Conservation (phyloP, 2,888 invertebrate species). For the Synergus laeviventris region DNA sequence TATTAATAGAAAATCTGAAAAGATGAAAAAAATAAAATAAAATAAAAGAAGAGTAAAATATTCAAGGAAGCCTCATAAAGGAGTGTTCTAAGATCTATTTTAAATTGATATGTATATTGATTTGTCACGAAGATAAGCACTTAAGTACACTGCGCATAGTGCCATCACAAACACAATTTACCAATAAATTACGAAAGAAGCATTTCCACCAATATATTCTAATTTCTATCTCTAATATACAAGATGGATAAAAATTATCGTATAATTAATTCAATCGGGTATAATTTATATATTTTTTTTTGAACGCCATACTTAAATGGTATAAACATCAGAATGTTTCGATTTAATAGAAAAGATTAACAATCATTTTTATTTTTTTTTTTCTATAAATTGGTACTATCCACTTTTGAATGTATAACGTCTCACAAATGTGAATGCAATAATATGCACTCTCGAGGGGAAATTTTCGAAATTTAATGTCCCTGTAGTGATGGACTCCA, state of each 20-base stretch:
- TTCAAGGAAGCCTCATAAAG: background rate
- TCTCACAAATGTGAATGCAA: background rate
- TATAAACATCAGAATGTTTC: background rate
- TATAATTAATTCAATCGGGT: background rate
- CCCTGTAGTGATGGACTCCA: background rate
- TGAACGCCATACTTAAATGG: slow-evolving; percentile 8
- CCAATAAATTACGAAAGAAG: background rate
- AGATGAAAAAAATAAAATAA: background rate
- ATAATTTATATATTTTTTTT: background rate
- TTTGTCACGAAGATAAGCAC: slow-evolving; percentile 2
- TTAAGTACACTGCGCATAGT: background rate
- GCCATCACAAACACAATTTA: background rate
- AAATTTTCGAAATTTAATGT: background rate
- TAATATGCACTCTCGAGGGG: background rate
- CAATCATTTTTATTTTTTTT: slow-evolving; percentile 1
- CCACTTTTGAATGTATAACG: background rate
- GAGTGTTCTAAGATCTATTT: background rate
- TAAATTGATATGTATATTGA: background rate
- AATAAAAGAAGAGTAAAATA: background rate
- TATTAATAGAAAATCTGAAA: background rate
- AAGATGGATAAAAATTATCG: background rate
- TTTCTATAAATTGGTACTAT: slow-evolving; percentile 12
- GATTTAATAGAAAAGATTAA: slow-evolving; percentile 11
- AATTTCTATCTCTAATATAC: background rate
- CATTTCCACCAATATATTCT: background rate